Conservation (phyloP, 2,888 invertebrate genomes). For the Andrena haemorrhoa region DNA sequence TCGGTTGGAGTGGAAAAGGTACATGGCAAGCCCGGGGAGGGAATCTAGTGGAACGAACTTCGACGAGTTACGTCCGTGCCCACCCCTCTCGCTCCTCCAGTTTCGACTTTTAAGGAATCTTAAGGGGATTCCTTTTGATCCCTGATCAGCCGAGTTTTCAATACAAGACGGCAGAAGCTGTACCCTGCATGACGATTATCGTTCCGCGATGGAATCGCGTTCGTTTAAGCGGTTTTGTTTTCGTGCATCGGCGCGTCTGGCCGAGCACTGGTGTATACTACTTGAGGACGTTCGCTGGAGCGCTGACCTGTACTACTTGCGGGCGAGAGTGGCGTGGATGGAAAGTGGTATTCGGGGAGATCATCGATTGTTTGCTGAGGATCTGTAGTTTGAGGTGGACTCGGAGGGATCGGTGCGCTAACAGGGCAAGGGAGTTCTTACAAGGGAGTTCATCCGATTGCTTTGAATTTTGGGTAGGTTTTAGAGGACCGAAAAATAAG, state of each 20-base stretch:
- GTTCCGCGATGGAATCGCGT: neutral
- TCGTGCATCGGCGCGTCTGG: neutral
- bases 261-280: neutral
- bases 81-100: constrained; percentile 2
- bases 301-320: constrained; percentile 7
- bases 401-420: no score
- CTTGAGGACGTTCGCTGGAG: neutral
- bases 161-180: neutral
- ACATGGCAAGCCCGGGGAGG: constrained; percentile 49
- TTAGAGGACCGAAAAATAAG: no score
- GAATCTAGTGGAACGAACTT: constrained; percentile 58
- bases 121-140: constrained; percentile 26
- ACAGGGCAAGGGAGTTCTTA: no score
- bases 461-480: no score
- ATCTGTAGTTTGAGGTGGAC: no score
- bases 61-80: constrained; percentile 35
- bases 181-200: neutral
- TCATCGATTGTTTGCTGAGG: no score
- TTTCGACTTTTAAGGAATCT: constrained; percentile 51
- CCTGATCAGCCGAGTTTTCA: constrained; percentile 24
- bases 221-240: neutral
- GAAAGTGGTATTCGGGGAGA: neutral
- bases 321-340: no score
- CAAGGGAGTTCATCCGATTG: no score
- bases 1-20: constrained; percentile 53